A percentile compares a stretch with the other conserved stretches of the same genome.
These are phyloP conservation scores for Phymorhynchus buccinoides DNA, from an alignment of 1,140 invertebrate genomes.

Conservation along the genomic window DNA sequence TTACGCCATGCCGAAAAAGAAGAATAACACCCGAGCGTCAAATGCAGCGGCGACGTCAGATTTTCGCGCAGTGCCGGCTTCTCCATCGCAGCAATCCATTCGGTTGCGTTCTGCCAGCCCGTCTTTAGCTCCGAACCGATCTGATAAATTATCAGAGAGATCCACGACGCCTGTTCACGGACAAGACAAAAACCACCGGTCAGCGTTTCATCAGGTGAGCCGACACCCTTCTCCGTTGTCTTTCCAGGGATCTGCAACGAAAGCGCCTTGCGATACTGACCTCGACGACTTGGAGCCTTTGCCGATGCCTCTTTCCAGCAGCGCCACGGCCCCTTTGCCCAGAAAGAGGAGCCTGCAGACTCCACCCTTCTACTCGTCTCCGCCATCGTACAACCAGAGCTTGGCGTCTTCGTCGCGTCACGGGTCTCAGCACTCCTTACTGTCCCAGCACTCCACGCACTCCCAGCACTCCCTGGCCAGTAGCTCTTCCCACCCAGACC, in stretches of 20 bases:
- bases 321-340: not conserved
- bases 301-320: too few relatives aligned
- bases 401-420: slow-evolving; percentile 13
- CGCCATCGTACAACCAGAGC: slow-evolving; percentile 23
- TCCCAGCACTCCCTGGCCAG: not conserved
- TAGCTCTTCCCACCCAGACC: slow-evolving; percentile 15
- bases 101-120: not conserved
- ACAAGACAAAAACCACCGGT: not conserved
- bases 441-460: not conserved
- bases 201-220: slow-evolving; percentile 29
- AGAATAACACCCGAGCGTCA: not conserved
- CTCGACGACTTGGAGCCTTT: slow-evolving; percentile 27
- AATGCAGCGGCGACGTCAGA: too few relatives aligned
- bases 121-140: not conserved
- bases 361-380: slow-evolving; percentile 28
- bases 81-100: not conserved
- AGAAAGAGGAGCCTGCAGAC: not conserved
- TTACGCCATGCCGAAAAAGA: slow-evolving; percentile 26
- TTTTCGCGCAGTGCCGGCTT: not conserved
- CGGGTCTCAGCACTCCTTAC: slow-evolving; percentile 16
- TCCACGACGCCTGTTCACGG: not conserved
- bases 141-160: not conserved
- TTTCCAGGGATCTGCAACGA: not conserved
- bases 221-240: not conserved
- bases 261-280: slow-evolving; percentile 36